Evolutionary conservation across 2,797 vertebrate genomes (phyloP).

Genomic region (Threskiornis aethiopicus): DNA sequence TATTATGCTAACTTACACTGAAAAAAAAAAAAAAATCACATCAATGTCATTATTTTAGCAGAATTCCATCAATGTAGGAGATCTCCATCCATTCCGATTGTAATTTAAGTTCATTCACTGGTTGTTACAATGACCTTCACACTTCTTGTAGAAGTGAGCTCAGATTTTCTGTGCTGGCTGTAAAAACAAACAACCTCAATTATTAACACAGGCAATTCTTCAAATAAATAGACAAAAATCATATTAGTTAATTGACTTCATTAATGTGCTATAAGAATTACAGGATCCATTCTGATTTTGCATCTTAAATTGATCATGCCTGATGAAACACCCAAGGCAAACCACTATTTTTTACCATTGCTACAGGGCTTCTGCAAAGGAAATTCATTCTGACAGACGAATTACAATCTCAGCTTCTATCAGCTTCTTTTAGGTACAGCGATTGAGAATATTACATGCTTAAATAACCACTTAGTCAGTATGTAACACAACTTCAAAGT

Average conservation of each 20-base stretch:
- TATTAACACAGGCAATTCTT: not conserved
- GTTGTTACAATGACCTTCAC: not conserved
- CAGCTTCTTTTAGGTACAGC: not conserved
- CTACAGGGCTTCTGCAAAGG: not conserved
- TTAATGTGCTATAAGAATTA: not conserved
- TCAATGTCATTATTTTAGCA: not conserved
- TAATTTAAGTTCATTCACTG: not conserved
- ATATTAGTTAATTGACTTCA: not conserved
- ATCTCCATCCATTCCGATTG: not conserved
- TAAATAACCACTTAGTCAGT: not conserved
- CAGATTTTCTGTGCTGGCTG: not conserved
- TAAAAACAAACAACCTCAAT: not conserved
- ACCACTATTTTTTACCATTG: not conserved
- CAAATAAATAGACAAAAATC: not conserved
- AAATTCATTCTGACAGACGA: slow-evolving; percentile 23
- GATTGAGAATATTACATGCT: not conserved
- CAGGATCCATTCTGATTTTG: not conserved
- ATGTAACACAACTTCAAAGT: not conserved
- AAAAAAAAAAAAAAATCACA: not conserved
- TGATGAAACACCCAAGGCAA: not conserved
- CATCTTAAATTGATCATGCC: not conserved
- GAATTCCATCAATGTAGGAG: not conserved
- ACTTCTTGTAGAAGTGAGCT: not conserved
- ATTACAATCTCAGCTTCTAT: not conserved
- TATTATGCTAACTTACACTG: not conserved